Evolutionary conservation across 2,888 invertebrate species (phyloP), one percentile per base, ranked within the genome.

Genomic region (Parnassius apollo): DNA sequence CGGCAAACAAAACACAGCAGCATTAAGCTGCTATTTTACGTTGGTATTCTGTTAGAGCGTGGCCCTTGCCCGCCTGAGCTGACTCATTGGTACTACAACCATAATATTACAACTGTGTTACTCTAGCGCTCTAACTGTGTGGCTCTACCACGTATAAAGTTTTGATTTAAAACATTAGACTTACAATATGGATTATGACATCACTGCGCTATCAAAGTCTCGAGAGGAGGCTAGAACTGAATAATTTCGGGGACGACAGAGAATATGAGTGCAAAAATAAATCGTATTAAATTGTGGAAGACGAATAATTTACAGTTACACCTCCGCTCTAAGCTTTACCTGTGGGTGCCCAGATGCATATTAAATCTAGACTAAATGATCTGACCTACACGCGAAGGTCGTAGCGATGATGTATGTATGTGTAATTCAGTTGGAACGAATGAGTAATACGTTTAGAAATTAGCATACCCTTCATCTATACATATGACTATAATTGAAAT

Each of bases 331-430:
- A 80, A 81, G 75, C 80, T 71, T 70, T 74, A 67, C 56, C 74
- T 71, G 84, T 85, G 80, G 85, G 85, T 85, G 85, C 80, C 13
- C 66, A 72, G 66, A 61, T 69, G 71, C 69, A 69, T 70, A 76
- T 74, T 77, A 78, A 70, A 76, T 72, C 74, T 75, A 71, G 76
- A 75, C 75, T 82, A 85, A 84, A 82, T 75, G 76, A 83, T 82
- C 65, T 85, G 82, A 86, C 84, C 84, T 77, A 78, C 68, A 74
- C 76, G 76, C 78, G 81, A 82, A 82, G 81, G 82, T 71, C 65
- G 65, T 64, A 65, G 48, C 54, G 65, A 62, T 65, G 59, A 62
- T 62, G 53, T 55, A 57, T 59, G 10, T 46, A 42, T 50, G 42
- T 42, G 56, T 48, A 25, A 58, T 62, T 62, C 62, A 57, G 12